A percentile compares a stretch with the other conserved stretches of the same genome.
These are phyloP conservation scores for Ptilonorhynchus violaceus DNA, from an alignment of 2,113 vertebrate species.

Conservation along the genomic window DNA sequence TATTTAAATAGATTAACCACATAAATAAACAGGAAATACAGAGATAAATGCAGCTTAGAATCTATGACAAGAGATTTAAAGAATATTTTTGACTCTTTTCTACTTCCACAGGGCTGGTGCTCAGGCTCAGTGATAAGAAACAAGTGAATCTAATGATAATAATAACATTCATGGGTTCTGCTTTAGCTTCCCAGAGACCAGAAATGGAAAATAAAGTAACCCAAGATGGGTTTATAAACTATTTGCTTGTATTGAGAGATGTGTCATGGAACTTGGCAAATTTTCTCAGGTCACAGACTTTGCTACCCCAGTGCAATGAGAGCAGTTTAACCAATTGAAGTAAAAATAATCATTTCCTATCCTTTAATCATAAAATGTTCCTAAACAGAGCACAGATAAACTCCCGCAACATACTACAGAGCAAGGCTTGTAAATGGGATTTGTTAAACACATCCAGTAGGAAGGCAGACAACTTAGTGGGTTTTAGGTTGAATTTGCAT, in stretches of 20 bases:
- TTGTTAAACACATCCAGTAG: background rate
- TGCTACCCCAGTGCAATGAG: background rate
- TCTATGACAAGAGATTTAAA: background rate
- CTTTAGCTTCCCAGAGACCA: slow-evolving; percentile 29
- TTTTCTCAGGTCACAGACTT: slow-evolving; percentile 11
- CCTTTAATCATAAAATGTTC: background rate
- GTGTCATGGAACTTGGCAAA: slow-evolving; percentile 59
- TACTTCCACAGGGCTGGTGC: background rate
- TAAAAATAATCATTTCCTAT: slow-evolving; percentile 36
- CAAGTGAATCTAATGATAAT: background rate
- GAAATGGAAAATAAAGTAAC: slow-evolving; percentile 32
- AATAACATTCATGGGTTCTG: background rate
- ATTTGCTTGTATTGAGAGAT: slow-evolving; percentile 8
- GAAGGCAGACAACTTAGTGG: background rate
- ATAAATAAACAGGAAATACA: background rate
- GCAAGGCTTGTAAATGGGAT: background rate
- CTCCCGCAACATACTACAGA: background rate
- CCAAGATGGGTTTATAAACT: background rate
- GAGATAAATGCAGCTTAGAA: background rate
- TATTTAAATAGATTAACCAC: background rate
- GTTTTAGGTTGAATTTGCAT: background rate
- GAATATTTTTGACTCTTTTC: background rate
- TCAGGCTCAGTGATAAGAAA: background rate
- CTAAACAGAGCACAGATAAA: background rate
- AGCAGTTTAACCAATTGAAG: background rate